Evolutionary conservation across 37 sponge, comb jelly and placozoan species (phyloP), one percentile per base, ranked within the genome.

Genomic region (Oopsacas minuta): DNA sequence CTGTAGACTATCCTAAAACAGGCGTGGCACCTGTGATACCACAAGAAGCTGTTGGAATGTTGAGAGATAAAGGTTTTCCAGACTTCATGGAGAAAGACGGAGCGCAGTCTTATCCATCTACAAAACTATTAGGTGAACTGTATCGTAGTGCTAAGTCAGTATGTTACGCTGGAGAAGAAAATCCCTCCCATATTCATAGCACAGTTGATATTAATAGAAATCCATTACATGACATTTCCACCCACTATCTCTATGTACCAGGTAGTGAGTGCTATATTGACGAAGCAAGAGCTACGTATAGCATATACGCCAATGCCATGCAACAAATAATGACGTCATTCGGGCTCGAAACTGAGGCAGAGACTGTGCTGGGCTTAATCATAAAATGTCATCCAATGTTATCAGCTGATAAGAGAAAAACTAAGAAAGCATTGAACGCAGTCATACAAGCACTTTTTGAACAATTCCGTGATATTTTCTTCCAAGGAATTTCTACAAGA

Each of bases 271-370:
- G 7, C 1, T 61, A 61, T 34, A 20, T 61, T 25, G 22, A 20
- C 3, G 75, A 61, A 61, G 75, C 75, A 25, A 12, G 28, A 34
- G 28, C 5, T 25, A 20, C 22, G 75, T 61, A 61, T 61, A 61
- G 20, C 32, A 34, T 32, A 10, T 61, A 61, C 28, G 22, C 75
- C 7, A 61, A 61, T n/a, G 20, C 75, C 28, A 25, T 61, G 20
- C 75, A 61, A n/a, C 75, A n/a, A 61, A 61, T 61, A 20, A 61
- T 61, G 75, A 61, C 75, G 75, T 61, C 75, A 61, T 61, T 61
- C 22, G 75, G 75, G 75, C 22, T 61, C 22, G 75, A 61, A 12
- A 61, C 75, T 61, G 75, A 61, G 28, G 75, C 75, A 3, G 75
- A 61, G 30, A n/a, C 30, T 61, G 75, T 61, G 22, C 75, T 61